Evolutionary conservation across 2,888 invertebrate species (phyloP).

Genomic region (Pyralis farinalis): DNA sequence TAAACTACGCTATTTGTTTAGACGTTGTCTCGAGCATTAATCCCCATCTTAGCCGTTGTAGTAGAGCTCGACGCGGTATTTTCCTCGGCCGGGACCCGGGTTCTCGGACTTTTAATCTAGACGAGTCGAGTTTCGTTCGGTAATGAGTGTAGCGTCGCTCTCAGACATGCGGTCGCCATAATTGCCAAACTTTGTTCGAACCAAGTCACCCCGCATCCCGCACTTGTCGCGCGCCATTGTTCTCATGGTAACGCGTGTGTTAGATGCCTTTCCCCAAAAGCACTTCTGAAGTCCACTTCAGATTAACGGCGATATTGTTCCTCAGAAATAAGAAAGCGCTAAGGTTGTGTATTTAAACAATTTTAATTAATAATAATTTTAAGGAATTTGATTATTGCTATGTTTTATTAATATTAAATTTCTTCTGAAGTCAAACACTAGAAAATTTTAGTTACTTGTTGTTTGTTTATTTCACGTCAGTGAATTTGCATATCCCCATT

Average conservation of each 20-base stretch:
- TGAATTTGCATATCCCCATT: no score
- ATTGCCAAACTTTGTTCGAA: conserved; percentile 76
- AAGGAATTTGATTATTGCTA: no score
- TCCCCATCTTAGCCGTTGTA: conserved; percentile 35
- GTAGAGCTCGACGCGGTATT: conserved; percentile 29
- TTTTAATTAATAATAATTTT: no score
- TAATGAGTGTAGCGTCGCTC: conserved; percentile 77
- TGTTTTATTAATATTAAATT: no score
- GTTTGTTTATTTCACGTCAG: no score
- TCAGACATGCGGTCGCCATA: conserved; percentile 79
- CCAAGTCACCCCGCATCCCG: conserved; percentile 50
- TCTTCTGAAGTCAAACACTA: no score
- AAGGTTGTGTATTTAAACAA: no score
- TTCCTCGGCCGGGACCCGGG: conserved; percentile 40
- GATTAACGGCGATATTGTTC: conserved; percentile 19
- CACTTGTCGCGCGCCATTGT: conserved; percentile 71
- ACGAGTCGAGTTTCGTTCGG: conserved; percentile 68
- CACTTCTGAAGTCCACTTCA: conserved; percentile 29
- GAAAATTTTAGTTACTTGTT: no score
- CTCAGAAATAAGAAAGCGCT: not conserved
- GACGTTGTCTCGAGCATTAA: conserved; percentile 38
- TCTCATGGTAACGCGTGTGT: conserved; percentile 65
- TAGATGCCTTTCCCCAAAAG: conserved; percentile 50
- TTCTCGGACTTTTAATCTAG: conserved; percentile 72
- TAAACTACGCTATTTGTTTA: conserved; percentile 40